A percentile compares a stretch with the other conserved stretches of the same genome.
Conservation (phyloP, 2,113 vertebrate species). For the Rattus rattus region DNA sequence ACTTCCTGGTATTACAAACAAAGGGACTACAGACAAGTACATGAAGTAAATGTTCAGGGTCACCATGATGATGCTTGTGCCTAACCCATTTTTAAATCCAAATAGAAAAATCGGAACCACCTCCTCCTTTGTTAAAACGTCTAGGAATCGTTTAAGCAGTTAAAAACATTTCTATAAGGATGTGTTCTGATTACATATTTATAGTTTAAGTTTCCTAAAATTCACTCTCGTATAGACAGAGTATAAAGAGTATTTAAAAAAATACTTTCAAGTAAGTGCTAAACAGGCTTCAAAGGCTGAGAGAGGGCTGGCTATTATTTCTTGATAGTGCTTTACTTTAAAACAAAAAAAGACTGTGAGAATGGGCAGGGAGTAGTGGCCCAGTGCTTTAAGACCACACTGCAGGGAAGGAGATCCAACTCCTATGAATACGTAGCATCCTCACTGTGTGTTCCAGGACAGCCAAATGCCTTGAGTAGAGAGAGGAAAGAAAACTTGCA, state of each 20-base stretch:
- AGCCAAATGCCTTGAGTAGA: neutral
- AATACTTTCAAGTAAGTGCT: constrained; percentile 40
- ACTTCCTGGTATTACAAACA: neutral
- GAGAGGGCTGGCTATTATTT: neutral
- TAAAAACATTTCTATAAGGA: constrained; percentile 35
- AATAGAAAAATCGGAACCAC: constrained; percentile 8
- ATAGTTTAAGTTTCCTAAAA: constrained; percentile 20
- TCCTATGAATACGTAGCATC: rapidly evolving
- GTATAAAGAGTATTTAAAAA: constrained; percentile 41
- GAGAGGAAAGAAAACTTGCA: neutral
- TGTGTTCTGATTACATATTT: neutral
- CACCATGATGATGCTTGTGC: neutral
- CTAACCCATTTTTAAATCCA: neutral
- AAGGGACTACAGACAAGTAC: neutral
- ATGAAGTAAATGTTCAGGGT: neutral
- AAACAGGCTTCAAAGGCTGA: neutral
- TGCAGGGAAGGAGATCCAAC: neutral
- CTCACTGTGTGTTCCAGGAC: neutral
- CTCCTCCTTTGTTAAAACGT: neutral
- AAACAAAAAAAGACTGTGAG: neutral
- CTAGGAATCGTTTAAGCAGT: constrained; percentile 21
- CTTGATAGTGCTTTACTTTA: neutral
- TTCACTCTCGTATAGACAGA: neutral
- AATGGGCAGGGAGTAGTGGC: neutral
- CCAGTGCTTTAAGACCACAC: neutral